Evolutionary conservation across 2,113 vertebrate genomes (phyloP), one percentile per base, ranked within the genome.

Genomic region (Brachyhypopomus occidentalis): DNA sequence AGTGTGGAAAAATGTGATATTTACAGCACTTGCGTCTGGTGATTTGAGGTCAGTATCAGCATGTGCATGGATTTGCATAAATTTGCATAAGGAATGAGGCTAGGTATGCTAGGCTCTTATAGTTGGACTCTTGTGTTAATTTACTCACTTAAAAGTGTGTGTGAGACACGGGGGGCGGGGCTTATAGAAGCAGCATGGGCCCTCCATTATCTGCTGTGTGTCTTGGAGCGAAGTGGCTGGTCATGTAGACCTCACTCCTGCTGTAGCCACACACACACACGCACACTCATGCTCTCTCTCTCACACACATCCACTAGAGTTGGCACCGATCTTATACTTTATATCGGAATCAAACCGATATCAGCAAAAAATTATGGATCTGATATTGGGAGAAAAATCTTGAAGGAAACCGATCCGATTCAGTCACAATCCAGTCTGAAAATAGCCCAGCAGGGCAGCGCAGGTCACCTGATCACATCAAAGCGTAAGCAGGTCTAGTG

Each of bases 21-120:
- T 92, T 92, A 90, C 91, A 84, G 77, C 87, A 90, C 83, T 84
- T 84, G 89, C 87, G 87, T 89, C 84, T 92, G 88, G 85, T 7
- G 85, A 89, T 89, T 87, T 85, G 86, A 88, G 92, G 91, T 93
- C 90, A 93, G 86, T 86, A 80, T 89, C 89, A 91, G 85, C 77
- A 90, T 90, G 85, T 82, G 91, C 89, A 91, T 92, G 71, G 19
- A 91, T 93, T 89, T 90, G 87, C 90, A 93, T 92, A 88, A 55
- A 90, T 93, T 87, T 91, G 72, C 89, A 93, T 92, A 64, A 12
- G 41, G 85, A 90, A 91, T 88, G 30, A 87, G 76, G 70, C 55
- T 58, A 84, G 87, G 82, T 80, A 77, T 70, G 84, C 84, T 79
- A 79, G 84, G 52, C 88, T 81, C 85, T 89, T 88, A 69, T 79